A percentile compares a stretch with the other conserved stretches of the same genome.
Evolutionary conservation across 1,140 invertebrate species (phyloP).

Genomic region (Cherax quadricarinatus): DNA sequence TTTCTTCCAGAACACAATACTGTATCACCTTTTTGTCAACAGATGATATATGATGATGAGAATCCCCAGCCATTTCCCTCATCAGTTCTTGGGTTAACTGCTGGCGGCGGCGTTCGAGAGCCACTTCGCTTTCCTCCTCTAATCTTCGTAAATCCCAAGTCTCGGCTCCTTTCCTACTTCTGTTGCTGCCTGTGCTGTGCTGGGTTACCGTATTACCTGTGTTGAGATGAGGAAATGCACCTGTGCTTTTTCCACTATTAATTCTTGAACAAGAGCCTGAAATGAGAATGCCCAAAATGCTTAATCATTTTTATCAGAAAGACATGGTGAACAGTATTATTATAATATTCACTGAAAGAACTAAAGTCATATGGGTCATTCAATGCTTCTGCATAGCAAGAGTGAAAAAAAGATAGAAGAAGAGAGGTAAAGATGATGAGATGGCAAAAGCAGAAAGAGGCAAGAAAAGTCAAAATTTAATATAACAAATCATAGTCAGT

Average conservation of each 20-base stretch:
- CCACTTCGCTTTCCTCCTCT: constrained; percentile 55
- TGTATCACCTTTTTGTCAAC: constrained; percentile 47
- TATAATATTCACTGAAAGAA: too few species aligned
- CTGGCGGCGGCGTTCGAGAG: constrained; percentile 46
- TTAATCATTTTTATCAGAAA: too few species aligned
- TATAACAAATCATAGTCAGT: too few species aligned
- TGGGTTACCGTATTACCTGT: background rate
- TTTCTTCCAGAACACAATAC: too few species aligned
- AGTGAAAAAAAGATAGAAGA: too few species aligned
- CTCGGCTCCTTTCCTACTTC: constrained; percentile 25
- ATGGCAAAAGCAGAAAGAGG: too few species aligned
- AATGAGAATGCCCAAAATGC: background rate
- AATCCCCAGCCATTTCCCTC: constrained; percentile 55
- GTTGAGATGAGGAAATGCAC: background rate
- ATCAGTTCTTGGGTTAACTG: constrained; percentile 58
- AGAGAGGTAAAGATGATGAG: too few species aligned
- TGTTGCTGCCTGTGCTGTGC: background rate
- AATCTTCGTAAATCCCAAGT: constrained; percentile 34
- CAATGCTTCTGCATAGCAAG: too few species aligned
- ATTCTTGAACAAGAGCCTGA: constrained; percentile 4
- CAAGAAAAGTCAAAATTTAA: too few species aligned
- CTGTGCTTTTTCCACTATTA: background rate
- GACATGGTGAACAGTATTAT: too few species aligned
- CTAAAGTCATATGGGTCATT: too few species aligned
- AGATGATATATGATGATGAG: constrained; percentile 45